These are phyloP conservation scores for Synanthedon tipuliformis DNA, from an alignment of 2,888 invertebrate genomes.

Conservation along the genomic window DNA sequence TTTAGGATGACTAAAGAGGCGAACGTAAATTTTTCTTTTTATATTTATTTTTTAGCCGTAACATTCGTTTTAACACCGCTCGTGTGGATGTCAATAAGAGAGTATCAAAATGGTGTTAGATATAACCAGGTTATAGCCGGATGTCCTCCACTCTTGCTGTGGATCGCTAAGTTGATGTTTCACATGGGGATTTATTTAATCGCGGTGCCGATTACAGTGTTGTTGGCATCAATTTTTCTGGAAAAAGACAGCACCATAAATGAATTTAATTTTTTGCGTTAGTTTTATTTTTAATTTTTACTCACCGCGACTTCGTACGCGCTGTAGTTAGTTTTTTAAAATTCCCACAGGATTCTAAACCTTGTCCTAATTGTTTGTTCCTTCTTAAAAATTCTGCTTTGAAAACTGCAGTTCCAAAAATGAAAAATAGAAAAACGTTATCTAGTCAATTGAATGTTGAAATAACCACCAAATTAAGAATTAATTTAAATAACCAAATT, in stretches of 20 bases:
- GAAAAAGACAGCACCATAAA: slow-evolving; percentile 3
- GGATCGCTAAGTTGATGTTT: slow-evolving; percentile 2
- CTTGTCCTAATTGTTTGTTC: too few species aligned
- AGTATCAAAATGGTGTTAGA: slow-evolving; percentile 1
- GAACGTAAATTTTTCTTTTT: too few species aligned
- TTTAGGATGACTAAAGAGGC: too few species aligned
- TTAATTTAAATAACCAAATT: too few species aligned
- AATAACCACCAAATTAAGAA: too few species aligned
- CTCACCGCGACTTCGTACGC: too few species aligned
- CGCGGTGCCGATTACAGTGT: slow-evolving; percentile 1
- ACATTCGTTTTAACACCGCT: slow-evolving; percentile 2
- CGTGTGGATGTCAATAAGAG: slow-evolving; percentile 2
- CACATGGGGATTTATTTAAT: slow-evolving; percentile 1
- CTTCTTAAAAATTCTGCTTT: too few species aligned
- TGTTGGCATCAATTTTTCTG: background rate
- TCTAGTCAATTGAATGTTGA: too few species aligned
- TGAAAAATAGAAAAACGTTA: too few species aligned
- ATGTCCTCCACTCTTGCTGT: slow-evolving; percentile 2
- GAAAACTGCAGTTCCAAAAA: too few species aligned
- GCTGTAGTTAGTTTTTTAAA: too few species aligned
- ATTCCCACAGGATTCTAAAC: too few species aligned
- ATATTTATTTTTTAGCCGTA: slow-evolving; percentile 4
- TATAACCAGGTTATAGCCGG: slow-evolving; percentile 3
- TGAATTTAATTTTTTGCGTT: slow-evolving; percentile 2
- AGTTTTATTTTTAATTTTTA: background rate